Conservation (phyloP, 2,797 vertebrate species). For the Hydrophis major region DNA sequence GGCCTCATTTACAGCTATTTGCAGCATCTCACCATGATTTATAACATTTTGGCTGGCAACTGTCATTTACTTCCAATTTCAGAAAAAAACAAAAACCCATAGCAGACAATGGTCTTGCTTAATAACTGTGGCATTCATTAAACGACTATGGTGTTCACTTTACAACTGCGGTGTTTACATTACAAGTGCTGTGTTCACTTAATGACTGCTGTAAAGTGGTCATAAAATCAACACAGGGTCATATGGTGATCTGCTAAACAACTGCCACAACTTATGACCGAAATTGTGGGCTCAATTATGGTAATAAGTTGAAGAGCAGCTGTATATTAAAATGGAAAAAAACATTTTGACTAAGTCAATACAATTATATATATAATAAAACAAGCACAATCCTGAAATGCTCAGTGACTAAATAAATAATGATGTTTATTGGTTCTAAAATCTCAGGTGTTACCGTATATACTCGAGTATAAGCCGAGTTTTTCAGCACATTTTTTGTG, state of each 20-base stretch:
- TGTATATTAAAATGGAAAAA: not conserved
- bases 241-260: not conserved
- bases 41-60: not conserved
- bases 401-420: not conserved
- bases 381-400: not conserved
- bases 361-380: not conserved
- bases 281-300: not conserved
- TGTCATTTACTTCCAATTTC: not conserved
- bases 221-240: not conserved
- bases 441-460: not conserved
- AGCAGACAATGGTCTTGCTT: not conserved
- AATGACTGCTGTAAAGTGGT: not conserved
- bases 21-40: not conserved
- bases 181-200: not conserved
- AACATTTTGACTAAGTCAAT: not conserved
- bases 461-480: too few relatives aligned
- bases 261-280: not conserved
- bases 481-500: too few relatives aligned
- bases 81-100: not conserved
- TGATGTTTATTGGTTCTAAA: not conserved
- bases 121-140: not conserved
- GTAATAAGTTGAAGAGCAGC: not conserved
- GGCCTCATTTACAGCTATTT: not conserved
- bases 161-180: not conserved
- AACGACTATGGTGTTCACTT: not conserved